A percentile compares a stretch with the other conserved stretches of the same genome.
Conservation (phyloP, 2,113 vertebrate genomes). For the Zingel zingel region DNA sequence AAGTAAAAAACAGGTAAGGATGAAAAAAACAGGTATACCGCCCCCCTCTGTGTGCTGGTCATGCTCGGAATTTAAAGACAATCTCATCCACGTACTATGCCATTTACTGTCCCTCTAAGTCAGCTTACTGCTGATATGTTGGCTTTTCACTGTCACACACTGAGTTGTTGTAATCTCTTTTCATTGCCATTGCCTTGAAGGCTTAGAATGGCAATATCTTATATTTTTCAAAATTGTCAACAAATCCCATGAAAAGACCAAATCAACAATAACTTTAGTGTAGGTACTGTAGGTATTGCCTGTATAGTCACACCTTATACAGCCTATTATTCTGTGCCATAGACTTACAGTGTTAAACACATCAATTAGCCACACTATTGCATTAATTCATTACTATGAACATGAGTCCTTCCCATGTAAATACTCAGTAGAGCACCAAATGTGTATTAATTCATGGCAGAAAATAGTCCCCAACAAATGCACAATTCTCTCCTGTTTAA, state of each 20-base stretch:
- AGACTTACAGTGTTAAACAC: neutral
- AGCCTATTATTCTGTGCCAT: too few relatives aligned
- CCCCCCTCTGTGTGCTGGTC: neutral
- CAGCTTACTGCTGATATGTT: neutral
- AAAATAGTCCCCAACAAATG: neutral
- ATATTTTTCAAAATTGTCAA: neutral
- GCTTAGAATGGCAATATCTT: too few relatives aligned
- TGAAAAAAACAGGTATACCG: too few relatives aligned
- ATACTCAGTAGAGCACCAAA: neutral
- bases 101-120: neutral
- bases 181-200: neutral
- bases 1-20: constrained; percentile 18
- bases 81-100: constrained; percentile 9
- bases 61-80: neutral
- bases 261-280: neutral
- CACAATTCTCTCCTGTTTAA: too few relatives aligned
- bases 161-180: neutral
- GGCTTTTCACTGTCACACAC: neutral
- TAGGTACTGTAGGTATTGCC: too few relatives aligned
- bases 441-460: neutral
- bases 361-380: neutral
- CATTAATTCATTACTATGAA: neutral
- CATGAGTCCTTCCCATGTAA: neutral
- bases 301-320: neutral
- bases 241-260: neutral